phyloP scores from a whole-genome alignment of 1,140 invertebrate species.

The Cheumatopsyche charites region DNA sequence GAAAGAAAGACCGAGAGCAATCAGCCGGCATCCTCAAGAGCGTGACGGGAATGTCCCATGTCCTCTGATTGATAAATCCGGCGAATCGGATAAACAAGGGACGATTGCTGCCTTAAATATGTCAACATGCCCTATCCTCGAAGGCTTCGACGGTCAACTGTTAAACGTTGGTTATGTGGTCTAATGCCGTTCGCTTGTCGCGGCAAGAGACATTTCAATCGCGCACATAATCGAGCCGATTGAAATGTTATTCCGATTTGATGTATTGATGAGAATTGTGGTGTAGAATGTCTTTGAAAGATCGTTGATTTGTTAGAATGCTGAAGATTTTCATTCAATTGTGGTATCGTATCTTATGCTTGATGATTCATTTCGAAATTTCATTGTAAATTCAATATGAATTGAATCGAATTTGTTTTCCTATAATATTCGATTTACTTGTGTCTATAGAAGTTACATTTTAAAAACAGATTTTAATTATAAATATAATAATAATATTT shows the following conservation, averaged over 20 bases:
- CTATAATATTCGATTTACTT: no score
- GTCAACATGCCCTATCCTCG: not conserved
- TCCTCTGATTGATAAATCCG: constrained; percentile 23
- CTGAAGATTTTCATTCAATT: no score
- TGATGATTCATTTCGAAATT: no score
- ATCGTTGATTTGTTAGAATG: no score
- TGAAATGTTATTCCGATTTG: not conserved
- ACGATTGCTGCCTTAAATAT: constrained; percentile 26
- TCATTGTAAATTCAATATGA: no score
- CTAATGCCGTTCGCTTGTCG: not conserved
- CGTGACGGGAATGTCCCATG: constrained; percentile 16
- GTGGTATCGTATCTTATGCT: no score
- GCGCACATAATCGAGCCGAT: not conserved
- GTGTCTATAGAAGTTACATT: no score
- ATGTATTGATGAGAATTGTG: no score
- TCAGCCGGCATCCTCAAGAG: not conserved
- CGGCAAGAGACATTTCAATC: not conserved
- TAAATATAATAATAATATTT: no score
- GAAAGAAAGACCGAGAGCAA: constrained; percentile 18
- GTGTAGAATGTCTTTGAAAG: no score
- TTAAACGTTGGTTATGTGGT: not conserved
- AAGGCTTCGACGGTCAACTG: not conserved
- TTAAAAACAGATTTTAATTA: no score
- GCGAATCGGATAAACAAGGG: constrained; percentile 12
- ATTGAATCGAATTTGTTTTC: no score